Conservation (phyloP, 1,140 invertebrate genomes). For the Pectinophora gossypiella region DNA sequence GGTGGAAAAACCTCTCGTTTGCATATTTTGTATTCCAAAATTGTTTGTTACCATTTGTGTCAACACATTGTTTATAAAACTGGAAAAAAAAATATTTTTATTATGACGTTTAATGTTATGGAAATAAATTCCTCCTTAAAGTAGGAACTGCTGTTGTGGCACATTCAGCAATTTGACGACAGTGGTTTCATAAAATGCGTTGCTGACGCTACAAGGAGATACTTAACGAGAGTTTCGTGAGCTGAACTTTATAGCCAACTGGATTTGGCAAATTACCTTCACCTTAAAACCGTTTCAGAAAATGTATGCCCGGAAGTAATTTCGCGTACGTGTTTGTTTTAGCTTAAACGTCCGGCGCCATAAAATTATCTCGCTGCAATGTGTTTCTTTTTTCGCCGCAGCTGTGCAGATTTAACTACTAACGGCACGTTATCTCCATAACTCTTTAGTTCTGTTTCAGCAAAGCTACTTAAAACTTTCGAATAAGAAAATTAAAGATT, state of each 20-base stretch:
- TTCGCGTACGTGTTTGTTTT: conserved; percentile 43
- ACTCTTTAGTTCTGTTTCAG: conserved; percentile 30
- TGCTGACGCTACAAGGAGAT: neutral
- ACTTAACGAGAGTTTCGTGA: conserved; percentile 14
- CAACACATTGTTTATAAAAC: too few relatives aligned
- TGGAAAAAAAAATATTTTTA: too few relatives aligned
- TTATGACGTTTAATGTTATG: too few relatives aligned
- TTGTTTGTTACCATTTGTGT: neutral
- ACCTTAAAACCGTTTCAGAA: conserved; percentile 29
- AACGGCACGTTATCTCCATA: conserved; percentile 41
- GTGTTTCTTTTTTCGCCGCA: conserved; percentile 34
- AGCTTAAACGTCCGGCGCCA: conserved; percentile 37
- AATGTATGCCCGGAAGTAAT: conserved; percentile 35
- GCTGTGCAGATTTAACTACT: conserved; percentile 33
- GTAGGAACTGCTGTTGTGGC: neutral
- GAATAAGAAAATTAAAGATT: conserved; percentile 29
- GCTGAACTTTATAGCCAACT: conserved; percentile 20
- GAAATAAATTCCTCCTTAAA: too few relatives aligned
- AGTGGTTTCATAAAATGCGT: neutral
- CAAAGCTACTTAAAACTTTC: conserved; percentile 34
- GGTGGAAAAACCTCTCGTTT: neutral
- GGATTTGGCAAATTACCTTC: conserved; percentile 34
- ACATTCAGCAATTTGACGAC: neutral
- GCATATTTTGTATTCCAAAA: neutral
- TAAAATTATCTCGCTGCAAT: conserved; percentile 43